phyloP scores from a whole-genome alignment of 2,113 vertebrate genomes.

The Ptilonorhynchus violaceus region DNA sequence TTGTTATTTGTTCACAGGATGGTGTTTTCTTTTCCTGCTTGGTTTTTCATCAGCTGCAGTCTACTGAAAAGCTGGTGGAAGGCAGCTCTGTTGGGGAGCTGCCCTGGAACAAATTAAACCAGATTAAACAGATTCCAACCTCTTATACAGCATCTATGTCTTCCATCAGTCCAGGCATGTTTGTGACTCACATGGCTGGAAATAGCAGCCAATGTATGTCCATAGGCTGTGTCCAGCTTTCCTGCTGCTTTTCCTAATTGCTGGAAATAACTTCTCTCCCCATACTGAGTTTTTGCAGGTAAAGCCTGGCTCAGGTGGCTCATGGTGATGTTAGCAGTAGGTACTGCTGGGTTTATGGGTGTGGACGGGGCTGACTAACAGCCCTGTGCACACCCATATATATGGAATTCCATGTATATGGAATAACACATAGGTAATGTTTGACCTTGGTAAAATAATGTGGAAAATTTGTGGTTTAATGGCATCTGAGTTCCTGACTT shows the following conservation, averaged over 20 bases:
- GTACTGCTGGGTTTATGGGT: background rate
- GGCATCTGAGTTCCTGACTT: background rate
- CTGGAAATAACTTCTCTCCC: background rate
- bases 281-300: background rate
- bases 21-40: background rate
- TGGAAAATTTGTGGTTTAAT: background rate
- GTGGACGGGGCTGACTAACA: background rate
- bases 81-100: background rate
- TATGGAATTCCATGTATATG: background rate
- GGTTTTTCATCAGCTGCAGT: background rate
- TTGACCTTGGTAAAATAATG: background rate
- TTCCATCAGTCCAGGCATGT: background rate
- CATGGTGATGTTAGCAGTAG: background rate
- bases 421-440: background rate
- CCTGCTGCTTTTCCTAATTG: background rate
- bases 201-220: rapidly evolving
- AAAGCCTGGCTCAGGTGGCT: background rate
- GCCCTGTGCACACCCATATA: background rate
- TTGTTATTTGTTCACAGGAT: background rate
- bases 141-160: background rate
- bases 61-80: background rate
- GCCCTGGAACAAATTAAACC: background rate
- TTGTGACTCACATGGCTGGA: background rate
- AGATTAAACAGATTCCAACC: background rate
- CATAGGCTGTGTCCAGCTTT: background rate